Percentiles rank a stretch among this genome's conserved stretches.
These are phyloP conservation scores for Scolopax bukidnonensis DNA, from an alignment of 2,797 vertebrate species.

Conservation along the genomic window DNA sequence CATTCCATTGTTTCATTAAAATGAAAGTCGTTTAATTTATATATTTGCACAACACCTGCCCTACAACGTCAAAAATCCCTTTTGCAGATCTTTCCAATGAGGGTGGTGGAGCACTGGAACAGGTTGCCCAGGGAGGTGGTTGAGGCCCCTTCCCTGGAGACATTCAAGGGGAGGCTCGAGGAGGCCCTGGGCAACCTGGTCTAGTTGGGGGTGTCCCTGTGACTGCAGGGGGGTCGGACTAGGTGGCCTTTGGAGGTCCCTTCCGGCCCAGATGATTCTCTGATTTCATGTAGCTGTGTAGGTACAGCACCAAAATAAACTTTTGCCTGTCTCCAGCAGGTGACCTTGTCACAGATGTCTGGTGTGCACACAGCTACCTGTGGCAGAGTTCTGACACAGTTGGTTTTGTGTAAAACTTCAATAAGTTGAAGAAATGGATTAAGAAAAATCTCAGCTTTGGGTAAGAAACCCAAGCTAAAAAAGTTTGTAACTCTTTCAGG, in stretches of 20 bases:
- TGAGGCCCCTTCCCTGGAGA: too few relatives aligned
- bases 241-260: too few relatives aligned
- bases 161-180: too few relatives aligned
- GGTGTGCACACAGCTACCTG: accelerated
- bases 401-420: not conserved
- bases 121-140: too few relatives aligned
- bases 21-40: not conserved
- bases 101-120: too few relatives aligned
- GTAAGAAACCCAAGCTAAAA: not conserved
- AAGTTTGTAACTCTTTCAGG: accelerated
- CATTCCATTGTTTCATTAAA: not conserved
- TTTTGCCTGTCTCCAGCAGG: not conserved
- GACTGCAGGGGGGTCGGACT: too few relatives aligned
- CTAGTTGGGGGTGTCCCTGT: too few relatives aligned
- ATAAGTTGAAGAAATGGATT: not conserved
- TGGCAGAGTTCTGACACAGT: accelerated
- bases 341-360: not conserved
- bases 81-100: too few relatives aligned
- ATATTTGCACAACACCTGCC: not conserved
- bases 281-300: too few relatives aligned
- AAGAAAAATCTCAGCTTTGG: not conserved
- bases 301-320: not conserved
- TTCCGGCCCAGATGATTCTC: too few relatives aligned
- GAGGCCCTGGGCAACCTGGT: too few relatives aligned
- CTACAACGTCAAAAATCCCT: not conserved